Base-by-base conservation (phyloP, 2,797 vertebrate species). In the Sphenopsis melanotis region DNA sequence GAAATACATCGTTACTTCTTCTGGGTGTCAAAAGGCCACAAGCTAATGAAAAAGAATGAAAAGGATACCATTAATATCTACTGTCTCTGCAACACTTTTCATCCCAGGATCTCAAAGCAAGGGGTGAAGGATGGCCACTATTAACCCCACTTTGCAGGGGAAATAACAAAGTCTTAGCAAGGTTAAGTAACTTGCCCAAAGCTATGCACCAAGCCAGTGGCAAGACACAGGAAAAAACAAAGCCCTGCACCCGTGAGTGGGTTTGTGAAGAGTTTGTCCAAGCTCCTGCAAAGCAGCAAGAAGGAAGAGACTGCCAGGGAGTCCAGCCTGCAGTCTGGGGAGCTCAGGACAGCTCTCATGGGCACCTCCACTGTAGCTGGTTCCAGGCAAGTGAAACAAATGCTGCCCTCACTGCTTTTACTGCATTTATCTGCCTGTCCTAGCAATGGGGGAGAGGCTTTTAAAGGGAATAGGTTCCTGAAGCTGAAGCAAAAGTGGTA, bases 131-230 rank as follows among this genome's bases (percentile, higher is more conserved):
- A 90, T 80, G 77, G 78, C 88, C 83, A 95, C 79, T 74, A 90
- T 94, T 95, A 97, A 94, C 88, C 95, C 85, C 93, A 82, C 92
- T 93, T 95, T 90, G 64, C 74, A 85, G 66, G 53, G 41, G 86
- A 96, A 93, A 90, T 90, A 87, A 70, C 70, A 70, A 80, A 93
- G 68, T 53, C 85, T 87, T 46, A 36, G 75, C 37, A 87, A 86
- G 90, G 86, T 90, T 94, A 95, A 95, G 66, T 89, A 89, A 94
- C 86, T 95, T 87, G 86, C 64, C 71, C 83, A 80, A 83, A 80
- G 41, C 78, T 37, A 15, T 3, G 3, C 52, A 70, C 59, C 32
- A 47, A 57, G 63, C 49, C 52, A 50, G 59, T 72, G 70, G 30
- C 70, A 89, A 90, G 44, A n/a, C n/a, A 78, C 14, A 14, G 32